Percentiles rank a stretch among this genome's conserved stretches.
These are phyloP conservation scores for Diceros bicornis DNA, from an alignment of 2,797 vertebrate species.

Conservation along the genomic window DNA sequence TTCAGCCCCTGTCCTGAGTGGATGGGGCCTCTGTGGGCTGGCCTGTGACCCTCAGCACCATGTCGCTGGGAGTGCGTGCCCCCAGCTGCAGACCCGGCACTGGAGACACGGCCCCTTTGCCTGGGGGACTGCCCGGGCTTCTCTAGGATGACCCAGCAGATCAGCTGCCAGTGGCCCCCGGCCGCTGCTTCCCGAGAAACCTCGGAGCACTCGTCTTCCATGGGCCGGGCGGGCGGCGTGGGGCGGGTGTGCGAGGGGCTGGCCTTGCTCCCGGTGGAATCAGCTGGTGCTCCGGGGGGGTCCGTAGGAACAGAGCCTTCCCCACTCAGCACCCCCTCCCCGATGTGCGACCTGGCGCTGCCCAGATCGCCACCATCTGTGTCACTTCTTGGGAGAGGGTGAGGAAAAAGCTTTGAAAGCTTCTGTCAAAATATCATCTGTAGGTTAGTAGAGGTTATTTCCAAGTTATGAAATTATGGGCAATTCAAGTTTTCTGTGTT, in stretches of 20 bases:
- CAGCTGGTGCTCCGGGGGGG: background rate
- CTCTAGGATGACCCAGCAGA: background rate
- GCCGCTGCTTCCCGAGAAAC: background rate
- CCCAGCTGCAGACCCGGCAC: background rate
- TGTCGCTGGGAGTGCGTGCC: background rate
- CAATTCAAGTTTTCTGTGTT: background rate
- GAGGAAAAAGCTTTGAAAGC: background rate
- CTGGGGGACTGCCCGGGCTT: background rate
- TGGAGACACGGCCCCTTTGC: background rate
- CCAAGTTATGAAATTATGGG: background rate
- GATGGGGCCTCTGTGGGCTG: background rate
- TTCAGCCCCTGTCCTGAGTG: background rate
- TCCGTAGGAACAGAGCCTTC: background rate
- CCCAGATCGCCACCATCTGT: background rate
- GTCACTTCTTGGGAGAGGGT: background rate
- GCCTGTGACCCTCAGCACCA: background rate
- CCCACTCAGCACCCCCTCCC: background rate
- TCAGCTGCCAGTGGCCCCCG: background rate
- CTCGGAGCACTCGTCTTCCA: background rate
- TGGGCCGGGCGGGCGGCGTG: no score
- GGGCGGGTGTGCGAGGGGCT: background rate
- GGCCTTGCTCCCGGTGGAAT: background rate
- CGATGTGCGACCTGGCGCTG: accelerated
- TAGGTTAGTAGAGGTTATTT: background rate
- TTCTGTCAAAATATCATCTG: background rate